A percentile compares a stretch with the other conserved stretches of the same genome.
These are phyloP conservation scores for Glyphotaelius pellucidus DNA, from an alignment of 2,888 invertebrate species.

Conservation along the genomic window DNA sequence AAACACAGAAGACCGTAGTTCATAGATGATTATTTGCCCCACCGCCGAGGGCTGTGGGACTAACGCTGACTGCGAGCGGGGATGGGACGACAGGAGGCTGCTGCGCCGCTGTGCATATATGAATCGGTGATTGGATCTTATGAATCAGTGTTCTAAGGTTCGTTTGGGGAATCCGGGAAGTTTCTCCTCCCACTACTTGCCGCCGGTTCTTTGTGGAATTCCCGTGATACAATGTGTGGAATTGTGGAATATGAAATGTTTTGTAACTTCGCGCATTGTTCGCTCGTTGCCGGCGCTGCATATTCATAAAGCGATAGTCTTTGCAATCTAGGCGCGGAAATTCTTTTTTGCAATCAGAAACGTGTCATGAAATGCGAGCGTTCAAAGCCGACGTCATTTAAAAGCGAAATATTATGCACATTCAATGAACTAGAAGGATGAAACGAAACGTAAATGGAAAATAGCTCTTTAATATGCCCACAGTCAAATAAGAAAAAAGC, in stretches of 20 bases:
- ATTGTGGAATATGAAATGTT: conserved; percentile 44
- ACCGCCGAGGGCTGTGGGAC: conserved; percentile 34
- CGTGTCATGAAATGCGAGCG: conserved; percentile 12
- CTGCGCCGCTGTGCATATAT: conserved; percentile 57
- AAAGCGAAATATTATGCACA: background rate
- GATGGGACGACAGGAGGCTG: background rate
- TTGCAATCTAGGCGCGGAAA: conserved; percentile 42
- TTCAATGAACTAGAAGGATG: background rate
- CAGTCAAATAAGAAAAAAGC: background rate
- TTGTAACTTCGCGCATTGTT: conserved; percentile 29
- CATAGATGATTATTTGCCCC: conserved; percentile 28
- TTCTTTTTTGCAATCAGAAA: conserved; percentile 44
- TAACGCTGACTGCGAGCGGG: no score
- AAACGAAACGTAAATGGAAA: conserved; percentile 2
- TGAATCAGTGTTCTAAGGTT: conserved; percentile 60
- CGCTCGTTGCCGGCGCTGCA: conserved; percentile 37
- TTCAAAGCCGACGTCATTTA: background rate
- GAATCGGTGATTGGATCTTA: conserved; percentile 65
- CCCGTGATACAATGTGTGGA: conserved; percentile 45
- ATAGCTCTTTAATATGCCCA: background rate
- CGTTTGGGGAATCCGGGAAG: conserved; percentile 48
- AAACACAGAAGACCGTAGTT: conserved; percentile 20
- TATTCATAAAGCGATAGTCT: conserved; percentile 52
- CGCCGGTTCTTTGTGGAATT: conserved; percentile 45
- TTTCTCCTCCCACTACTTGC: conserved; percentile 28